phyloP scores from a whole-genome alignment of 2,113 vertebrate species.

The Buteo buteo region DNA sequence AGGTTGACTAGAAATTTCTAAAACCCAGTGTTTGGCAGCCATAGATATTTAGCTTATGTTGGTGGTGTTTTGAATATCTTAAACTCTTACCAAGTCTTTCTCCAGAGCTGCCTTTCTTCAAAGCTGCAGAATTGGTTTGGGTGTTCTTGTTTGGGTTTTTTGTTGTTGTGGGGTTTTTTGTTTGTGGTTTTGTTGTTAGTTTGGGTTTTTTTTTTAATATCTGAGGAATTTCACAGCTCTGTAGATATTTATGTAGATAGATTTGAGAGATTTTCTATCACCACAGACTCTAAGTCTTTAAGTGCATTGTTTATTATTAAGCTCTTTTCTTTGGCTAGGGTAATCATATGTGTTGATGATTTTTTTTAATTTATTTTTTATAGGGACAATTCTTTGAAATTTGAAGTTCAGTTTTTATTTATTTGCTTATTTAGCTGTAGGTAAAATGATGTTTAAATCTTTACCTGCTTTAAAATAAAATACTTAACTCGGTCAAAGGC shows the following conservation, averaged over 20 bases:
- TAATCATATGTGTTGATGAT: not conserved
- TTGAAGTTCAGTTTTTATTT: not conserved
- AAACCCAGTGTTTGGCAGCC: not conserved
- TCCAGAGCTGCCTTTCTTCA: not conserved
- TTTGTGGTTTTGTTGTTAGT: too few relatives aligned
- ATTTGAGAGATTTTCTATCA: not conserved
- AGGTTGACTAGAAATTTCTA: not conserved
- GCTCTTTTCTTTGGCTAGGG: not conserved
- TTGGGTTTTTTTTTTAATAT: not conserved
- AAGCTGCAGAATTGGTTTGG: not conserved
- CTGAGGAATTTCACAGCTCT: not conserved
- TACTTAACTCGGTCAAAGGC: not conserved
- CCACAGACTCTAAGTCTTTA: not conserved
- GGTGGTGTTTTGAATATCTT: not conserved
- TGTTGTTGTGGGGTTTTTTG: not conserved
- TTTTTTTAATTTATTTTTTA: not conserved
- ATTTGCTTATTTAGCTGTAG: not conserved
- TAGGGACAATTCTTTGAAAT: not conserved
- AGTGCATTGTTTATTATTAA: not conserved
- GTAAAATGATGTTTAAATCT: not conserved
- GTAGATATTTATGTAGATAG: not conserved
- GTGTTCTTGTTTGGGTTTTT: not conserved
- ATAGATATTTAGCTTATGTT: not conserved
- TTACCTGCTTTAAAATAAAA: not conserved
- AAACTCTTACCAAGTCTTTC: not conserved